These are phyloP conservation scores for Tridacna crocea DNA, from an alignment of 2,888 invertebrate species.

Conservation along the genomic window DNA sequence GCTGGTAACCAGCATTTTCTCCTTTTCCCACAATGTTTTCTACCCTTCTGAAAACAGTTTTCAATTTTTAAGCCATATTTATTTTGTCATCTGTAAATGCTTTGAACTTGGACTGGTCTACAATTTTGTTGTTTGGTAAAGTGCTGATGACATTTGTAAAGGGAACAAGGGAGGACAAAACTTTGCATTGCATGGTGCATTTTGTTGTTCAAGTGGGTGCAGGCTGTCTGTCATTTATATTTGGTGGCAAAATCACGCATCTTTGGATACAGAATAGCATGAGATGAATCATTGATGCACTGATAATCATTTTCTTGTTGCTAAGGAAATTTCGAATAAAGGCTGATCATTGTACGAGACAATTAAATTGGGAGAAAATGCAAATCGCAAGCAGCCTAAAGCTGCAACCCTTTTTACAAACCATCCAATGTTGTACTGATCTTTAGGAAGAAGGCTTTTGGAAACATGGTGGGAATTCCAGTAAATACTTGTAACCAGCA, in stretches of 20 bases:
- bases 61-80: too few relatives aligned
- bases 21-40: conserved; percentile 3
- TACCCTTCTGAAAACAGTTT: too few relatives aligned
- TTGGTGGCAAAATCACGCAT: conserved; percentile 1
- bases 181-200: conserved; percentile 5
- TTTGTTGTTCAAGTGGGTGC: conserved; percentile 22
- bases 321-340: conserved; percentile 33
- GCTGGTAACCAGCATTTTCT: background rate
- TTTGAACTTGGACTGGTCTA: background rate
- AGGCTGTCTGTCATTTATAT: background rate
- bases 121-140: background rate
- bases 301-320: conserved; percentile 29
- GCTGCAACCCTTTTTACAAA: conserved; percentile 3
- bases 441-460: background rate
- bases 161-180: background rate
- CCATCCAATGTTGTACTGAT: background rate
- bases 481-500: background rate
- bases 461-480: background rate
- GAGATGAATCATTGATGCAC: conserved; percentile 19
- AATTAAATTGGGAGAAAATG: conserved; percentile 28
- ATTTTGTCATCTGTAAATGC: background rate
- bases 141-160: background rate
- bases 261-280: background rate
- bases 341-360: conserved; percentile 26
- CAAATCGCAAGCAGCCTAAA: conserved; percentile 18